Percentiles rank a stretch among this genome's conserved stretches.
These are phyloP conservation scores for Digitonthophagus gazella DNA, from an alignment of 2,888 invertebrate species.

Conservation along the genomic window DNA sequence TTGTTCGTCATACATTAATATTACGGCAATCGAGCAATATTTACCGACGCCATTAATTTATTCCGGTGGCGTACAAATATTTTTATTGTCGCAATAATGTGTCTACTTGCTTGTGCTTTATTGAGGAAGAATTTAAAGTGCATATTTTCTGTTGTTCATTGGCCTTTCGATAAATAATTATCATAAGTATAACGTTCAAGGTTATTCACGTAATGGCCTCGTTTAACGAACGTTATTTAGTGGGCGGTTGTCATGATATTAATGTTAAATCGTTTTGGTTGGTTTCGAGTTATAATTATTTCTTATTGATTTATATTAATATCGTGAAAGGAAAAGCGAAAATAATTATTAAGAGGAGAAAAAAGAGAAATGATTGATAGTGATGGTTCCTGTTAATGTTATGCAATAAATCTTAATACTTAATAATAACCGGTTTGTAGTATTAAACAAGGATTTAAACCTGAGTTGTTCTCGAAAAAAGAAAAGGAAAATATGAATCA, in stretches of 20 bases:
- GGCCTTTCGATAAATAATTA: background rate
- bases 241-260: background rate
- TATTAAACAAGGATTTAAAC: background rate
- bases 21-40: no score
- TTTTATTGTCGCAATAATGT: no score
- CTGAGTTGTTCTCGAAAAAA: background rate
- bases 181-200: background rate
- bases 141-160: no score
- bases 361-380: background rate
- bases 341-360: background rate
- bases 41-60: no score
- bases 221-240: background rate
- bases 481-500: background rate
- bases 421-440: no score
- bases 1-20: no score
- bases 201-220: background rate
- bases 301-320: background rate
- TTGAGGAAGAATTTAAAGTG: no score
- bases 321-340: background rate
- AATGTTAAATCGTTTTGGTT: background rate
- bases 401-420: background rate
- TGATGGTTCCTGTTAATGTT: no score
- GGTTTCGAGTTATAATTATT: background rate
- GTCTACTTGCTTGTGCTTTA: no score
- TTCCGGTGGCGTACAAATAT: no score